These are phyloP conservation scores for Ophion costatus DNA, from an alignment of 2,888 invertebrate species.

Conservation along the genomic window DNA sequence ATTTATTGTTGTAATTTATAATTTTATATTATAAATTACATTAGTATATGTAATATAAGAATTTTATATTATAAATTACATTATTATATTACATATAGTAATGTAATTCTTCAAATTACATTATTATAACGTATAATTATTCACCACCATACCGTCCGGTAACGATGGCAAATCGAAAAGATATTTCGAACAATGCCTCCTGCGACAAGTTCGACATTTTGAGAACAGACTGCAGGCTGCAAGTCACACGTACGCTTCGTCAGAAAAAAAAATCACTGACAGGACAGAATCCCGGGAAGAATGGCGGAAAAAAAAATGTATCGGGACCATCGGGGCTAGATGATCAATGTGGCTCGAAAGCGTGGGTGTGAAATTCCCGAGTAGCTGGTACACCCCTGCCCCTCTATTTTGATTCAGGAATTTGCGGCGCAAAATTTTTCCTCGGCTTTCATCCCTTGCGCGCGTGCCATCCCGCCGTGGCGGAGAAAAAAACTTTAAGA, in stretches of 20 bases:
- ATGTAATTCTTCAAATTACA: not conserved
- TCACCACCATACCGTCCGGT: too few relatives aligned
- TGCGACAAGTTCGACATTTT: not conserved
- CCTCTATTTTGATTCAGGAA: constrained; percentile 46
- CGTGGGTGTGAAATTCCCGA: constrained; percentile 55
- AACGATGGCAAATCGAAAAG: not conserved
- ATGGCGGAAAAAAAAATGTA: constrained; percentile 53
- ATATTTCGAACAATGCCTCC: not conserved
- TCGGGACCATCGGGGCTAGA: constrained; percentile 56
- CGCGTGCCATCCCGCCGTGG: constrained; percentile 20
- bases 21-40: too few relatives aligned
- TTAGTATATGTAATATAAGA: too few relatives aligned
- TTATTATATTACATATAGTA: too few relatives aligned
- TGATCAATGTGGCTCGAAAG: constrained; percentile 59
- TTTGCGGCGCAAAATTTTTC: constrained; percentile 72
- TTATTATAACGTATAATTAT: not conserved
- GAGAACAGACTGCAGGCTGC: not conserved
- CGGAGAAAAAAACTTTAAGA: constrained; percentile 54
- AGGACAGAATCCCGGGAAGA: constrained; percentile 42
- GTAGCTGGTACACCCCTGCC: not conserved
- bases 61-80: too few relatives aligned
- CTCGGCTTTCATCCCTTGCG: constrained; percentile 37
- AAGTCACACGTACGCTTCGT: constrained; percentile 23
- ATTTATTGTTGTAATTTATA: not conserved
- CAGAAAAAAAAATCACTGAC: constrained; percentile 3